phyloP scores from a whole-genome alignment of 2,888 invertebrate genomes.

The Alsophila aescularia region DNA sequence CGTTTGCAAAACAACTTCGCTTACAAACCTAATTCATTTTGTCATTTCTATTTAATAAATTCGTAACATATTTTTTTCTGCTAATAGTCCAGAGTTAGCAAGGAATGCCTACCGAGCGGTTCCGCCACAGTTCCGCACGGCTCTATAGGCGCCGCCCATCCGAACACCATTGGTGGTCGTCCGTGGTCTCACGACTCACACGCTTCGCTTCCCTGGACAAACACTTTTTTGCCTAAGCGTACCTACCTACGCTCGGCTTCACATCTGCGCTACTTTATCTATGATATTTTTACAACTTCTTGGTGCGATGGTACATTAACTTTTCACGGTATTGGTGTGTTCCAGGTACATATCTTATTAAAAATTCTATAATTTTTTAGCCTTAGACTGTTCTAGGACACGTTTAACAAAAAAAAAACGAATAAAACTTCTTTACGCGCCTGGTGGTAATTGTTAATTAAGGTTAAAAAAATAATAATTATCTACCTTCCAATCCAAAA shows the following conservation, averaged over 20 bases:
- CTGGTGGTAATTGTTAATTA: no score
- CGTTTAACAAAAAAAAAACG: no score
- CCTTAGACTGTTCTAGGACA: no score
- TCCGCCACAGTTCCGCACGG: constrained; percentile 9
- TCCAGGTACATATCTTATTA: no score
- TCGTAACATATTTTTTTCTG: constrained; percentile 3
- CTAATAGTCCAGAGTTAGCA: constrained; percentile 1
- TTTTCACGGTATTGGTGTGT: constrained; percentile 12
- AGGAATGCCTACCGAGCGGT: constrained; percentile 6
- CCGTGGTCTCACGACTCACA: constrained; percentile 9
- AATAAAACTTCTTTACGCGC: no score
- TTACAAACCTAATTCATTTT: no score
- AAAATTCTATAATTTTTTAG: no score
- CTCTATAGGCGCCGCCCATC: constrained; percentile 36
- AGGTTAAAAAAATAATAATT: no score
- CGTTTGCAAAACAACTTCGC: no score
- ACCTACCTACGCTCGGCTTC: constrained; percentile 27
- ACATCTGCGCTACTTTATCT: constrained; percentile 33
- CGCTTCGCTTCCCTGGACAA: constrained; percentile 43
- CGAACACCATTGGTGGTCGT: constrained; percentile 50
- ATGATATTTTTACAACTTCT: constrained; percentile 27
- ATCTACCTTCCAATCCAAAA: no score
- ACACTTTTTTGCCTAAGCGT: constrained; percentile 39
- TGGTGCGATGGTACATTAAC: constrained; percentile 26
- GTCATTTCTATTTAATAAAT: background rate